Evolutionary conservation across 2,113 vertebrate genomes (phyloP).

Genomic region (Aleadryas rufinucha): DNA sequence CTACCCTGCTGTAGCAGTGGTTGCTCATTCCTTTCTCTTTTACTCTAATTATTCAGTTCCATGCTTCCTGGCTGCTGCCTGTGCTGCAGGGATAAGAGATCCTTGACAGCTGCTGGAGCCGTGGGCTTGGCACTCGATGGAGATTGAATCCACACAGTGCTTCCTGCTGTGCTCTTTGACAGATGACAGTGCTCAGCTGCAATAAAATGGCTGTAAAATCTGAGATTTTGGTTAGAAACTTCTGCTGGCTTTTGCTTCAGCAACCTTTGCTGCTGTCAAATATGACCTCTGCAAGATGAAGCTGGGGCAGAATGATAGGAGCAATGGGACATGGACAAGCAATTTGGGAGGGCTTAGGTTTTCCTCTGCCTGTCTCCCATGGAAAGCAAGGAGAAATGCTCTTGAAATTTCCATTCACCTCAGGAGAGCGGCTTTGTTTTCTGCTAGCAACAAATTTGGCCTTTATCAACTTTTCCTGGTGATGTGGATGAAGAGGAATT

Average conservation of each 20-base stretch:
- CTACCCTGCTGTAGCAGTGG: background rate
- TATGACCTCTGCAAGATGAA: background rate
- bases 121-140: background rate
- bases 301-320: background rate
- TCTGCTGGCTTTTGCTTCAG: background rate
- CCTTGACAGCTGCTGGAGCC: background rate
- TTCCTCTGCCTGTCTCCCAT: background rate
- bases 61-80: background rate
- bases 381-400: background rate
- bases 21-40: background rate
- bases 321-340: background rate
- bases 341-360: background rate
- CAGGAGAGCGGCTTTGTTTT: background rate
- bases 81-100: background rate
- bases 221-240: background rate
- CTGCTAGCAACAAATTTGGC: background rate
- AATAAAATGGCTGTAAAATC: background rate
- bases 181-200: background rate
- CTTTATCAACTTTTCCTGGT: background rate
- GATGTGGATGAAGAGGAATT: background rate
- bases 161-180: background rate
- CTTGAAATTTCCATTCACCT: background rate
- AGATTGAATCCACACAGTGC: background rate
- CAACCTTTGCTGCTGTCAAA: background rate
- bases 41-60: background rate